Evolutionary conservation across 2,888 invertebrate genomes (phyloP), one percentile per base, ranked within the genome.

Genomic region (Digitonthophagus gazella): DNA sequence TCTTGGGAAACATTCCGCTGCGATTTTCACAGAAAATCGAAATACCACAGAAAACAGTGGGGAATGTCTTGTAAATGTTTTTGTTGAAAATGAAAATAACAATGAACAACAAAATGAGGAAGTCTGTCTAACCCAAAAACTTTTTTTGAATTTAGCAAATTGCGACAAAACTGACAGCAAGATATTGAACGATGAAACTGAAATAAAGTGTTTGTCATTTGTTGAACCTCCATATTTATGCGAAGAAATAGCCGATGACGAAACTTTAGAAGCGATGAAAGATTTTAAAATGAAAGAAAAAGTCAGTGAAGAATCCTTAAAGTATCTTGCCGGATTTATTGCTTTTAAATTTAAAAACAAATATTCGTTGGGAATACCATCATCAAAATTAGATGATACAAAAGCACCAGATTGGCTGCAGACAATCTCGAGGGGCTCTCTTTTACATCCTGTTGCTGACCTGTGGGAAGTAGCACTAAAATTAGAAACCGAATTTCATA

Each of bases 281-380:
- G 54, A 66, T 61, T 71, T 70, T 68, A 65, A 69, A 54, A 28
- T 65, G 16, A 69, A 70, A 69, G 71, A 67, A 72, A 69, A 44
- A 28, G 67, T 68, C 5, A 68, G 20, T 66, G 56, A 65, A n/a
- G 72, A 73, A 67, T 55, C 68, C 58, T 56, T 73, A 16, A 71
- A 72, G 65, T 72, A 71, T 66, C 64, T 72, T 54, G 71, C 69
- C n/a, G 71, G 70, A 16, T 68, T 67, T 57, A 65, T 71, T 18
- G 70, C 71, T n/a, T 71, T 65, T 54, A 70, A 67, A 63, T 71
- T 71, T 63, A 72, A 69, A 57, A 67, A 69, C 57, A 72, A 71
- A 57, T 71, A 66, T 56, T 58, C 22, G 61, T 44, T 70, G 20
- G 68, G 67, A 68, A 67, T 28, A 5, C 65, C 70, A 18, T 65